Base-by-base conservation (phyloP, 1,140 invertebrate species). In the Leptopilina boulardi region DNA sequence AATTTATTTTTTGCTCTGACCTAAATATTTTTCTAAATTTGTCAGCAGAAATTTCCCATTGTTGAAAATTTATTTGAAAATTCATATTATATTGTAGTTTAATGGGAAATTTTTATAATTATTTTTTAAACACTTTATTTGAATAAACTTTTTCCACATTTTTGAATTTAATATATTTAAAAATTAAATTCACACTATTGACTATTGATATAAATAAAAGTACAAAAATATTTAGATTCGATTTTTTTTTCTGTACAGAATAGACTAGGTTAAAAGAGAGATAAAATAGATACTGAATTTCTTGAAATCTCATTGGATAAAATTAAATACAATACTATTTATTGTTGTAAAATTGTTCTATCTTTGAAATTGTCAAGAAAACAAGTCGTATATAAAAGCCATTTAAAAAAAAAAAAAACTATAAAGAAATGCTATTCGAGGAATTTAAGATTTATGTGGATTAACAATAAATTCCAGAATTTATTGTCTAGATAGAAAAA, bases 221-320 rank as follows among this genome's bases (percentile, higher is more conserved):
- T 38, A 38, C 9, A 38, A 38, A 38, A 38, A 38, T 38, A 38
- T 38, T 38, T 38, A 0, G 34, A 38, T 38, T 38, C 34, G 2
- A n/a, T 15, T 15, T 6, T 30, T n/a, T 34, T 66, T 66, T 34
- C 23, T 30, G 13, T 66, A 59, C 13, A 13, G 21, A n/a, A 21
- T 6, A 30, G 13, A 30, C 34, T 38, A 30, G 26, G 56, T 23
- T 59, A 59, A 19, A 56, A 11, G n/a, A n/a, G n/a, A 21, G 21
- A 21, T 26, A 23, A 26, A 10, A 13, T 15, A 6, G 59, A 66
- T 66, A 6, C 59, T 66, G 11, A 66, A 30, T 30, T 30, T 30
- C 59, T 66, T 34, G 26, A n/a, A 30, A n/a, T 66, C n/a, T 66
- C 26, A 66, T 66, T 66, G 59, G 59, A 11, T 66, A n/a, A 66